phyloP scores from a whole-genome alignment of 2,113 vertebrate species.

The Phalacrocorax aristotelis region DNA sequence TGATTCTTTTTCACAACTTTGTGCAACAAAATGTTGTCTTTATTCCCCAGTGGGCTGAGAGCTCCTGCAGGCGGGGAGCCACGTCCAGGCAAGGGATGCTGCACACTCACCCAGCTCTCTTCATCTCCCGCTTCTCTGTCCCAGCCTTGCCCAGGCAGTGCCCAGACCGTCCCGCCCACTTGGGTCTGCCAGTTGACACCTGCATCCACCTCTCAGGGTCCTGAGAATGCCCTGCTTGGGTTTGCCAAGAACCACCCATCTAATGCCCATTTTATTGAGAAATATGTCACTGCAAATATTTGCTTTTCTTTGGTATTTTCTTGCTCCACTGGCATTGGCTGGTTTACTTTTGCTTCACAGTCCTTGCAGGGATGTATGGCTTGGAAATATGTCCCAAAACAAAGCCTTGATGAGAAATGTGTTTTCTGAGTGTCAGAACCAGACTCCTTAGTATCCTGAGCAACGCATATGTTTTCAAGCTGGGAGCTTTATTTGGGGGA shows the following conservation, averaged over 20 bases:
- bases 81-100: background rate
- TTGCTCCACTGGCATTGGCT: background rate
- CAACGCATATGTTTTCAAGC: background rate
- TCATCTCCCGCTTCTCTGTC: background rate
- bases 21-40: background rate
- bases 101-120: fast-evolving
- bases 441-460: background rate
- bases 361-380: background rate
- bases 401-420: background rate
- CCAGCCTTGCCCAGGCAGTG: fast-evolving
- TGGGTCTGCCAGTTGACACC: fast-evolving
- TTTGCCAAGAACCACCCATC: background rate
- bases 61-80: background rate
- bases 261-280: background rate
- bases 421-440: background rate
- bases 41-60: background rate
- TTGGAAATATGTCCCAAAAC: background rate
- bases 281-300: background rate
- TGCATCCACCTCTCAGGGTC: background rate
- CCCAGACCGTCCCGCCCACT: fast-evolving
- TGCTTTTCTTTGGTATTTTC: background rate
- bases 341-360: background rate
- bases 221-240: background rate
- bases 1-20: background rate
- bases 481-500: background rate